A percentile compares a stretch with the other conserved stretches of the same genome.
Evolutionary conservation across 2,888 invertebrate genomes (phyloP).

Genomic region (Zhuqinia jingwanae): DNA sequence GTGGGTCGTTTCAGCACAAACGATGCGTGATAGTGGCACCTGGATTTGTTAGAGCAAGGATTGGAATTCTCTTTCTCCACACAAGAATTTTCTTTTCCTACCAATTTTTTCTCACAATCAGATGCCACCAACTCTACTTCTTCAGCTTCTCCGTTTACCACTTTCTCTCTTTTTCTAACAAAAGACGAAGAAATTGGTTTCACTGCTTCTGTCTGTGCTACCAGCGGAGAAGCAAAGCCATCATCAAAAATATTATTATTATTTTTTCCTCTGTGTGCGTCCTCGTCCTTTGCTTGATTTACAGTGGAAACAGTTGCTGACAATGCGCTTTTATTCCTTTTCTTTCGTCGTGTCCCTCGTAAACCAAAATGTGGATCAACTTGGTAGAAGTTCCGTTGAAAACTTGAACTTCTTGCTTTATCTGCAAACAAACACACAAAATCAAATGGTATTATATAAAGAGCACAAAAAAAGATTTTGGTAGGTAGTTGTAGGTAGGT

Average conservation of each 20-base stretch:
- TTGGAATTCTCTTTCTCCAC: slow-evolving; percentile 50
- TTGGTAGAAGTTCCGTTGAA: slow-evolving; percentile 57
- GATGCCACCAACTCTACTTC: neutral
- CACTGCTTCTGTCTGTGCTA: neutral
- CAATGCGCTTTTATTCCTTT: slow-evolving; percentile 56
- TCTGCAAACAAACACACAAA: slow-evolving; percentile 53
- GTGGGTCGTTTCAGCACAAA: slow-evolving; percentile 64
- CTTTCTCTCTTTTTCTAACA: slow-evolving; percentile 6
- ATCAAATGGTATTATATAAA: neutral
- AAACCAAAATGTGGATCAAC: slow-evolving; percentile 38
- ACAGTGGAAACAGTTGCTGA: slow-evolving; percentile 58
- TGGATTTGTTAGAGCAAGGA: slow-evolving; percentile 43
- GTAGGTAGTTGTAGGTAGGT: neutral
- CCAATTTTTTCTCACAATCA: slow-evolving; percentile 2
- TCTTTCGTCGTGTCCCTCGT: slow-evolving; percentile 61
- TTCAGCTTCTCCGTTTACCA: neutral
- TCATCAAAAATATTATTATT: slow-evolving; percentile 52
- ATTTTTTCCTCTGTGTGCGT: slow-evolving; percentile 31
- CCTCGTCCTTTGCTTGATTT: slow-evolving; percentile 52
- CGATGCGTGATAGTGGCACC: slow-evolving; percentile 67
- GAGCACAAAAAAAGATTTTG: neutral
- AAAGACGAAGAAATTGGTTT: slow-evolving; percentile 48
- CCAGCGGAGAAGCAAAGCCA: neutral
- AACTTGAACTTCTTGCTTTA: slow-evolving; percentile 51
- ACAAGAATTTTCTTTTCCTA: slow-evolving; percentile 44